Evolutionary conservation across 2,797 vertebrate species (phyloP), one percentile per base, ranked within the genome.

Genomic region (Hoplostethus mediterraneus): DNA sequence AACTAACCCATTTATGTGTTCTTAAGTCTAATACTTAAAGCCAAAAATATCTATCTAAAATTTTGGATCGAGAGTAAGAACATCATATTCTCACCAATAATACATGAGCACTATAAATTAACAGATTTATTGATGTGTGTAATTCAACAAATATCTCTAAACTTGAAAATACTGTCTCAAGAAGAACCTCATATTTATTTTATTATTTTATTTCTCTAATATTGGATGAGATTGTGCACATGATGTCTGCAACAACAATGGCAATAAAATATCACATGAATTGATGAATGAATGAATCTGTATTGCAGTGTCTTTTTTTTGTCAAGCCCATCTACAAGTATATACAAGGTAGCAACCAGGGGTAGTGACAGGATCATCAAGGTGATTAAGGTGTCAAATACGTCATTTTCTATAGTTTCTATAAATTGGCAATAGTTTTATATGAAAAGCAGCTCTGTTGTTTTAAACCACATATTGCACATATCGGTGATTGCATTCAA

Each of bases 151-250:
- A 82, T 57, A 65, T 73, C 72, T 70, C 73, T 77, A 79, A 77
- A 89, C 81, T 90, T 89, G 83, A 90, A 91, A 87, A 81, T 81
- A 59, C 36, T 75, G 63, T 85, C 77, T 77, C 21, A 75, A 51
- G 81, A 87, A 84, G 47, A 87, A 80, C 69, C 58, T 88, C 47
- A 70, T 89, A 75, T 89, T 89, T 89, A 87, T 92, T 87, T 80
- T 89, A 63, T 81, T 77, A 81, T 81, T 84, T 56, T 81, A 47
- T 88, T 78, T 67, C 66, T 83, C 71, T 69, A 59, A 75, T 78
- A 76, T 62, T 82, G 71, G 51, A 83, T 78, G 62, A 81, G 49
- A 86, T 85, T 76, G 66, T 86, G 77, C 60, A 84, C 63, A 65
- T 49, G 13, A 82, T 86, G 71, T 89, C 73, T 85, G 72, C 74